These are phyloP conservation scores for Malachius bipustulatus DNA, from an alignment of 2,888 invertebrate genomes.

Conservation along the genomic window DNA sequence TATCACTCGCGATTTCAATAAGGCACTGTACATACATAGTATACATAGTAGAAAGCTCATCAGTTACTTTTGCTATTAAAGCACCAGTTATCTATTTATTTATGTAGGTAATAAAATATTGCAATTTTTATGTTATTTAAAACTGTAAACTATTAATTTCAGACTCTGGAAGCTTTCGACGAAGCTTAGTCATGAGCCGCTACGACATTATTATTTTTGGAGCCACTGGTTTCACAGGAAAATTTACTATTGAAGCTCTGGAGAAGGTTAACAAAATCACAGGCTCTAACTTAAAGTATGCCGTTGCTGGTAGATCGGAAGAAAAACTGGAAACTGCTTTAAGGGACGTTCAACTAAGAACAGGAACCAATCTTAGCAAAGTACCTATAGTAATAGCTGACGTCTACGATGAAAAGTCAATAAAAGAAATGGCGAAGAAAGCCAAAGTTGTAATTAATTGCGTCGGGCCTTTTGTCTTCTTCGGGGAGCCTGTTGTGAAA, in stretches of 20 bases:
- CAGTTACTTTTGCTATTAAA: too few species aligned
- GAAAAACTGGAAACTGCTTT: conserved; percentile 33
- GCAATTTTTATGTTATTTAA: too few species aligned
- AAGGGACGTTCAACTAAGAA: conserved; percentile 27
- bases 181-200: conserved; percentile 36
- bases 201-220: conserved; percentile 84
- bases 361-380: conserved; percentile 45
- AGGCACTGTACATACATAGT: too few species aligned
- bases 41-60: too few species aligned
- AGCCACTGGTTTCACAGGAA: conserved; percentile 89
- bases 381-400: conserved; percentile 68
- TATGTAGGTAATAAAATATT: too few species aligned
- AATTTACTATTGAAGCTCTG: conserved; percentile 62
- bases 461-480: conserved; percentile 81
- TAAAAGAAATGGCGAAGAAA: conserved; percentile 68
- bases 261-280: conserved; percentile 36
- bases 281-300: conserved; percentile 59
- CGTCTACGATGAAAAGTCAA: conserved; percentile 56
- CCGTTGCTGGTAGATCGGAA: conserved; percentile 69
- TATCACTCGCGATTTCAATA: too few species aligned
- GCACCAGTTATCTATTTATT: too few species aligned
- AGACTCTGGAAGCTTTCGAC: too few species aligned
- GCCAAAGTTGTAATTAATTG: conserved; percentile 79
- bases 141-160: too few species aligned
- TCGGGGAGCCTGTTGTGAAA: conserved; percentile 80